Base-by-base conservation (phyloP, 2,888 invertebrate species). In the Lasioglossum pauxillum region DNA sequence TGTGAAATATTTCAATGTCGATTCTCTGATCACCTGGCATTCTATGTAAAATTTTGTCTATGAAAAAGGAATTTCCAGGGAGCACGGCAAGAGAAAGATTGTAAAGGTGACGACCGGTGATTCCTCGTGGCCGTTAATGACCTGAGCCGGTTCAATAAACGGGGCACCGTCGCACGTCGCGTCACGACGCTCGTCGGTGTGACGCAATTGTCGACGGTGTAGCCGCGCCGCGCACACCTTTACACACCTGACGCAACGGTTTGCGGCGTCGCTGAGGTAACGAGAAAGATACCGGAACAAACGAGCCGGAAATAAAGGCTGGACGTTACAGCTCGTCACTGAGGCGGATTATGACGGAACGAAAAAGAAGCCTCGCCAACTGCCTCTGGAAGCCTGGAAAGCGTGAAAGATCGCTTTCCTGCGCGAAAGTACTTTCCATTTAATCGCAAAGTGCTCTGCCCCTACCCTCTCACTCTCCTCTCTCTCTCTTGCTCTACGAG, bases 391-490 rank as follows among this genome's bases (percentile, higher is more conserved):
- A 90, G 84, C 86, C 82, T 90, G 91, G 90, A 91, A 91, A 90
- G 90, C 88, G 90, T 88, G 90, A 90, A 90, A 89, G 89, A 90
- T 90, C 90, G 82, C 86, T 90, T 86, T 85, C 83, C 90, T 78
- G 78, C 80, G 87, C 84, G 89, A 90, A 88, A 90, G 89, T 89
- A 91, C 86, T 87, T 90, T 88, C 89, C 88, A 84, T 88, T 88
- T 88, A 90, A 88, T 90, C 88, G 74, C 85, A 78, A 84, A 84
- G 77, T 79, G 82, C 77, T 77, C 78, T 53, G n/a, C 71, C 74
- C 71, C 80, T n/a, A 78, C 57, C 27, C 23, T 53, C 5, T 35
- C 16, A 46, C 73, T 46, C 72, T 53, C 53, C 75, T 57, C 72
- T 53, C 7, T 53, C 53, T 8, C 23, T 53, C 8, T 53, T 8